Conservation (phyloP, 2,113 vertebrate genomes). For the Festucalex cinctus region DNA sequence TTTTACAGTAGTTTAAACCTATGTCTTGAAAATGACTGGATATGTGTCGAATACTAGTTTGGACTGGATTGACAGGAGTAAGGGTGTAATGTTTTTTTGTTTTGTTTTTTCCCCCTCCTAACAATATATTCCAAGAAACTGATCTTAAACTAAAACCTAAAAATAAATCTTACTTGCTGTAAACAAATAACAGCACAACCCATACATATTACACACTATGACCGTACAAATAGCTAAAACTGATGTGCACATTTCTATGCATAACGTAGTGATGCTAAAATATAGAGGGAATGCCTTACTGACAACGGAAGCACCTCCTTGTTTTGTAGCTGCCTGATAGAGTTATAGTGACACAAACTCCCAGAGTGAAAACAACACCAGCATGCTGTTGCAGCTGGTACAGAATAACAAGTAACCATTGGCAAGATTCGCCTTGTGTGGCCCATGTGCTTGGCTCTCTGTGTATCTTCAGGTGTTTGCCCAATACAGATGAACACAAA, state of each 20-base stretch:
- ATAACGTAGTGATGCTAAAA: neutral
- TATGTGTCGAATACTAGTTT: no score
- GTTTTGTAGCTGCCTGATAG: neutral
- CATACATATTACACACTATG: neutral
- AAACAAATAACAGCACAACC: neutral
- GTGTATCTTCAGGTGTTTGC: neutral
- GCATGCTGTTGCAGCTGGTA: neutral
- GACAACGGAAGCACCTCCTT: neutral
- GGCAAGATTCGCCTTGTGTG: neutral
- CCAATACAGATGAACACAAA: neutral
- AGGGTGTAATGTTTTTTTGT: no score
- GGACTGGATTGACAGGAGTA: no score
- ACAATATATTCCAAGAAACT: no score
- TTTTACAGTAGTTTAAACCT: no score
- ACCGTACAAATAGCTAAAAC: neutral
- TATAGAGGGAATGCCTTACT: neutral
- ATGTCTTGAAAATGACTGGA: no score
- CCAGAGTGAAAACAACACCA: neutral
- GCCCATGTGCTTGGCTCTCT: neutral
- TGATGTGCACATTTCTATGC: neutral
- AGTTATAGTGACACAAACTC: neutral
- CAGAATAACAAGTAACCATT: conserved; percentile 1
- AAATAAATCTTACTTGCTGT: no score
- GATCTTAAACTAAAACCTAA: no score
- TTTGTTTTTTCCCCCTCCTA: no score